Percentiles rank a stretch among this genome's conserved stretches.
Conservation (phyloP, 1,140 invertebrate genomes). For the Panulirus ornatus region DNA sequence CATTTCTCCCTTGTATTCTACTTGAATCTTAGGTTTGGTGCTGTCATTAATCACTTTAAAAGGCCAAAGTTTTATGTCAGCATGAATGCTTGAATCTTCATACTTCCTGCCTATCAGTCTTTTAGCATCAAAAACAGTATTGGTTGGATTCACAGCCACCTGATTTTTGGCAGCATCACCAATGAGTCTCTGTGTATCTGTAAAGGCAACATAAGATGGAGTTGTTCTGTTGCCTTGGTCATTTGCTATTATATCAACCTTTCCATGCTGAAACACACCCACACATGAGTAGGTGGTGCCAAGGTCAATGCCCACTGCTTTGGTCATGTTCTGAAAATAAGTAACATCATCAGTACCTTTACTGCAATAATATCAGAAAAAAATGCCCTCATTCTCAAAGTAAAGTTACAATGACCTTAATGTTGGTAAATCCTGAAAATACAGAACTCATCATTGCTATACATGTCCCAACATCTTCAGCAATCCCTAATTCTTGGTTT, state of each 20-base stretch:
- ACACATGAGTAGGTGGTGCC: slow-evolving; percentile 25
- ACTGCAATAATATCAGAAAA: background rate
- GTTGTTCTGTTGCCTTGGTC: slow-evolving; percentile 11
- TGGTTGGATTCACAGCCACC: slow-evolving; percentile 17
- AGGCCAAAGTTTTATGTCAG: slow-evolving; percentile 23
- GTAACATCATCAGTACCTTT: too few relatives aligned
- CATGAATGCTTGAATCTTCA: background rate
- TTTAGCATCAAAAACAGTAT: slow-evolving; percentile 19
- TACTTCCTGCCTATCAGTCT: slow-evolving; percentile 15
- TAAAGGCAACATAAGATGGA: background rate
- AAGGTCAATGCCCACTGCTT: slow-evolving; percentile 13
- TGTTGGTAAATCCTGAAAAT: background rate
- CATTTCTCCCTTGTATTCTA: slow-evolving; percentile 9
- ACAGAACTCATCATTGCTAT: too few relatives aligned
- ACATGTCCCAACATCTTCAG: too few relatives aligned
- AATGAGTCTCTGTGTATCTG: slow-evolving; percentile 12
- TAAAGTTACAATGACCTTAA: background rate
- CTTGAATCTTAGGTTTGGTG: background rate
- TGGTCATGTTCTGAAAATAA: background rate
- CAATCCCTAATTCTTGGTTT: too few relatives aligned
- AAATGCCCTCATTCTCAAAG: background rate
- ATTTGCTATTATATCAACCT: background rate
- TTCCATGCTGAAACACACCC: slow-evolving; percentile 21
- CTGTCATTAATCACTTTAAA: background rate
- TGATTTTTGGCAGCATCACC: slow-evolving; percentile 24